Conservation (phyloP, 1,140 invertebrate species). For the Drosophila rufa region DNA sequence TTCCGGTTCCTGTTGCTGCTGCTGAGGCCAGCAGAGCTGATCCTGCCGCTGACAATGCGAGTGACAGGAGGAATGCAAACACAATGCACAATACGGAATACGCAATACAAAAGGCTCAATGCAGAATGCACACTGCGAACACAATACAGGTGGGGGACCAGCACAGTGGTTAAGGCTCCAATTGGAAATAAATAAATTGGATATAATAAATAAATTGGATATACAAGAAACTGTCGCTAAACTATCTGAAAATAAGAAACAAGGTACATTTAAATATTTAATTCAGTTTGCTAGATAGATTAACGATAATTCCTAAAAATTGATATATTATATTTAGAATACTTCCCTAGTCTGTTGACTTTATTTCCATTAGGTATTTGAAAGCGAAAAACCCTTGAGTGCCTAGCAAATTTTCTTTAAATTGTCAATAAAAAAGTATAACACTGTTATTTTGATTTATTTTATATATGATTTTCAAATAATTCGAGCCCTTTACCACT, state of each 20-base stretch:
- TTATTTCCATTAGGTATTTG: no score
- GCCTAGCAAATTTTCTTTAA: not conserved
- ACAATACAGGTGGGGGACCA: constrained; percentile 52
- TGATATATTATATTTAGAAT: no score
- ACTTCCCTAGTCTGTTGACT: no score
- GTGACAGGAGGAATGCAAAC: constrained; percentile 64
- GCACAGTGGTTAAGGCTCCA: constrained; percentile 12
- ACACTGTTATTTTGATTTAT: no score
- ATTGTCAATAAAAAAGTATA: no score
- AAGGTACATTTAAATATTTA: no score
- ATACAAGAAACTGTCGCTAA: constrained; percentile 3
- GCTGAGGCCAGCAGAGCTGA: constrained; percentile 13
- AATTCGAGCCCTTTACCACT: not conserved
- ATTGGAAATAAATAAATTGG: no score
- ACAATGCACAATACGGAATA: constrained; percentile 59
- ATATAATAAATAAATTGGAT: no score
- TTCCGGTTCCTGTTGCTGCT: constrained; percentile 36
- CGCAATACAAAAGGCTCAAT: constrained; percentile 38
- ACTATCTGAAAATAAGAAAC: not conserved
- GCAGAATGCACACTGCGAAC: constrained; percentile 39
- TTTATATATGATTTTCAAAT: no score
- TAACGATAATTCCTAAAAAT: no score
- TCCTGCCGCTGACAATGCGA: constrained; percentile 69
- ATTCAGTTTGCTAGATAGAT: no score
- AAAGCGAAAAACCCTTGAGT: no score